A percentile compares a stretch with the other conserved stretches of the same genome.
Evolutionary conservation across 2,888 invertebrate genomes (phyloP).

Genomic region (Cataglyphis cursor): DNA sequence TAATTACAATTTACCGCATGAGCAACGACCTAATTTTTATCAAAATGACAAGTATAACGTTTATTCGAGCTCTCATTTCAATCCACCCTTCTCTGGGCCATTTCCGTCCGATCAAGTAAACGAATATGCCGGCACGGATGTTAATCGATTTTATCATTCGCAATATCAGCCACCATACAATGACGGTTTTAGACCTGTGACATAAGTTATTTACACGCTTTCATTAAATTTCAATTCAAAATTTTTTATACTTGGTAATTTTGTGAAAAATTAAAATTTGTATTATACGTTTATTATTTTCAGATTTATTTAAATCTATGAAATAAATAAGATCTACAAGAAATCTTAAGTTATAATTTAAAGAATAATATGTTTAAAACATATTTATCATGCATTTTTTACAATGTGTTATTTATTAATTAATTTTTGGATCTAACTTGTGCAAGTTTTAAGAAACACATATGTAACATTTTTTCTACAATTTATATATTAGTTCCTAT

Average conservation of each 20-base stretch:
- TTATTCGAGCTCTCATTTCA: constrained; percentile 49
- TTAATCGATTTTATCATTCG: constrained; percentile 51
- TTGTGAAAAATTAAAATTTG: background rate
- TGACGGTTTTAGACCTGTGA: constrained; percentile 65
- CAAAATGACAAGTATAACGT: constrained; percentile 59
- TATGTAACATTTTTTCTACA: background rate
- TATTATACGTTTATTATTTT: background rate
- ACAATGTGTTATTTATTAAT: background rate
- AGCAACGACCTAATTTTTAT: constrained; percentile 67
- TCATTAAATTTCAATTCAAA: background rate
- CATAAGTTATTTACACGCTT: constrained; percentile 5
- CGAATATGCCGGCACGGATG: constrained; percentile 60
- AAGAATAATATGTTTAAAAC: background rate
- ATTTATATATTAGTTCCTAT: background rate
- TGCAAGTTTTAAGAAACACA: background rate
- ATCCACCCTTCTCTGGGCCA: constrained; percentile 46
- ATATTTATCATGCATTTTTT: background rate
- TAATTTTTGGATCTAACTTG: background rate
- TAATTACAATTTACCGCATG: constrained; percentile 65
- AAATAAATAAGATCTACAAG: background rate
- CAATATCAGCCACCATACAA: constrained; percentile 54
- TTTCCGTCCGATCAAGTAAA: constrained; percentile 57
- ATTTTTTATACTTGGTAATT: background rate
- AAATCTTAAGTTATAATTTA: background rate
- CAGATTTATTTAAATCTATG: background rate